Base-by-base conservation (phyloP, 1,140 invertebrate genomes). In the Cheumatopsyche charites region DNA sequence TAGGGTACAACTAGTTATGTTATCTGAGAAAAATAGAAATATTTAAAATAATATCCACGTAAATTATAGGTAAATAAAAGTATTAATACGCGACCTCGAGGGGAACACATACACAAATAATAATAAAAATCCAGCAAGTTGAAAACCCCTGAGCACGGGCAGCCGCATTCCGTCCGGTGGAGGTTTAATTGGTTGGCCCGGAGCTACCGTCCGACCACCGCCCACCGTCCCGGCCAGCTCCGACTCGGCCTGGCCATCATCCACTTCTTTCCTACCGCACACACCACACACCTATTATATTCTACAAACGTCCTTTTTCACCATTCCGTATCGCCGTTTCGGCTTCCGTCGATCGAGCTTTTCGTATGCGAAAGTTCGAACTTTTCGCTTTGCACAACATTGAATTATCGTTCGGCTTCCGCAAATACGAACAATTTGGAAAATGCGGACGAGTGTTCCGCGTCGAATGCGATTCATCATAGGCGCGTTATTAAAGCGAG, bases 121-220 rank as follows among this genome's bases (percentile, higher is more conserved):
- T 36, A n/a, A n/a, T n/a, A n/a, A n/a, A n/a, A n/a, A n/a, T 36
- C 29, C 29, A 36, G 3, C 47, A 13, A 62, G 62, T 68, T 68
- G 68, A 49, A 19, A 19, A 62, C 36, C 49, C 15, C 47, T 68
- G 67, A n/a, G 12, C 62, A n/a, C 45, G 13, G 36, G 19, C 58
- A 42, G 70, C 70, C 62, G 62, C 47, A 72, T 72, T 58, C 47
- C 47, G 62, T n/a, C 61, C 29, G 62, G 69, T 47, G 61, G 29
- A 55, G 62, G 43, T 72, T 66, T 72, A 72, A 72, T 72, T 72
- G 70, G 62, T 66, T 66, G 41, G 70, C 70, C 70, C 62, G 70
- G 62, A 72, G 70, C 70, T 72, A 72, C 70, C 70, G 62, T 47
- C 62, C 45, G 25, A 43, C 62, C 45, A 15, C 70, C 70, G 62